phyloP scores from a whole-genome alignment of 2,888 invertebrate species.

The Noctuana brunneofusca region DNA sequence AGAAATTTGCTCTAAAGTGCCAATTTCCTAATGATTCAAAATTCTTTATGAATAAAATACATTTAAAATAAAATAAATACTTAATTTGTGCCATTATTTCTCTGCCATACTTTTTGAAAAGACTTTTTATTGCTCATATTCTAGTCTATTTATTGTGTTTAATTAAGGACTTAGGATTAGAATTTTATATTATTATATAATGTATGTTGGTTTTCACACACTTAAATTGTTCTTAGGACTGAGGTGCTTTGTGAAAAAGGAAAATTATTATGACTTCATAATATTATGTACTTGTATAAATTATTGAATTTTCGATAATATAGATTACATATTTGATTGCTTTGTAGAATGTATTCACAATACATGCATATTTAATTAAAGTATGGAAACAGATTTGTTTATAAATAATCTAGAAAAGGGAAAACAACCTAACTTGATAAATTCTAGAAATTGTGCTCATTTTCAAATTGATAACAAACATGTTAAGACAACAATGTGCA shows the following conservation, averaged over 20 bases:
- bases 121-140: conserved; percentile 79
- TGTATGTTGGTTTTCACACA: conserved; percentile 21
- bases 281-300: background rate
- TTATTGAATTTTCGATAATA: background rate
- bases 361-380: background rate
- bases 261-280: background rate
- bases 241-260: conserved; percentile 25
- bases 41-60: conserved; percentile 8
- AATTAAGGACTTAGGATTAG: conserved; percentile 26
- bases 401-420: no score
- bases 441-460: no score
- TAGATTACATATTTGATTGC: background rate
- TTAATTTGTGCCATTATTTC: conserved; percentile 64
- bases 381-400: no score
- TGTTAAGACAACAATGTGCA: no score
- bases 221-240: conserved; percentile 18
- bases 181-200: no score
- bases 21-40: conserved; percentile 37
- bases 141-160: conserved; percentile 73
- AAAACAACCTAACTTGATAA: no score
- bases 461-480: no score
- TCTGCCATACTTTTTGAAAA: conserved; percentile 69
- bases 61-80: conserved; percentile 8
- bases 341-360: background rate
- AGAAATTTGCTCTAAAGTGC: conserved; percentile 61